phyloP scores from a whole-genome alignment of 2,888 invertebrate genomes.

The Andricus quercusramuli region DNA sequence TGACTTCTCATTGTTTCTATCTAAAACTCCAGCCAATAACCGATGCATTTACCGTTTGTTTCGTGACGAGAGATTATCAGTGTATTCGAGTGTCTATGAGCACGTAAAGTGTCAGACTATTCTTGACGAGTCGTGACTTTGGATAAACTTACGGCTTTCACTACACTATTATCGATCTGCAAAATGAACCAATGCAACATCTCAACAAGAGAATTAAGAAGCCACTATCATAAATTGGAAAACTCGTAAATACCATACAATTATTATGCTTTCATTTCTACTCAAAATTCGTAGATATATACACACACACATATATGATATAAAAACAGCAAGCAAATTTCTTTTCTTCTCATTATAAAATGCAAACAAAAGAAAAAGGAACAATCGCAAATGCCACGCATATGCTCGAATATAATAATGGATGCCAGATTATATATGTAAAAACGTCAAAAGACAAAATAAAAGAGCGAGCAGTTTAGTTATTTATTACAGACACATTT shows the following conservation, averaged over 20 bases:
- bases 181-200: not conserved
- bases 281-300: not conserved
- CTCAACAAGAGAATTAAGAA: not conserved
- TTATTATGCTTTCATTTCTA: not conserved
- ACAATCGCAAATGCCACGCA: not conserved
- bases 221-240: not conserved
- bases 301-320: too few relatives aligned
- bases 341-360: not conserved
- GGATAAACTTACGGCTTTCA: conserved; percentile 22
- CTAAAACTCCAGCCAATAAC: conserved; percentile 18
- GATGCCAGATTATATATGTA: conserved; percentile 17
- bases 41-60: conserved; percentile 39
- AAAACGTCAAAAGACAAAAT: conserved; percentile 5
- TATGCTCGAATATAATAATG: conserved; percentile 2
- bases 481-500: conserved; percentile 25
- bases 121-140: conserved; percentile 37
- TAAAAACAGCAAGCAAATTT: not conserved
- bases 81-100: conserved; percentile 20
- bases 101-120: conserved; percentile 14
- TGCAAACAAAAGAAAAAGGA: not conserved
- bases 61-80: conserved; percentile 30
- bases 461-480: not conserved
- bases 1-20: conserved; percentile 38
- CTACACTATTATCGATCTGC: conserved; percentile 26
- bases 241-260: not conserved